A percentile compares a stretch with the other conserved stretches of the same genome.
Evolutionary conservation across 2,888 invertebrate genomes (phyloP).

Genomic region (Oithona nana): DNA sequence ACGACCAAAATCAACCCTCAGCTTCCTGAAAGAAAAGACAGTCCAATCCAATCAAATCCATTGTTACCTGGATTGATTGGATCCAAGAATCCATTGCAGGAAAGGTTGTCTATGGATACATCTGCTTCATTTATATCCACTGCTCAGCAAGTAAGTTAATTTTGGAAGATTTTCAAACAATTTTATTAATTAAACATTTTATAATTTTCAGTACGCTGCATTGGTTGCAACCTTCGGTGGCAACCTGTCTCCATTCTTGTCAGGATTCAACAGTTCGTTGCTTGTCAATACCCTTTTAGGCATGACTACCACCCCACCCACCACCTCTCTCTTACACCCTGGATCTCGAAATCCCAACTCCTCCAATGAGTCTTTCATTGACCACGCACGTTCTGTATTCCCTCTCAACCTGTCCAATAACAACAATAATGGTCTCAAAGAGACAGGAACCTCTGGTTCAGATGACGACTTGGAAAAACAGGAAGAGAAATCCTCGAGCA

Average conservation of each 20-base stretch:
- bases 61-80: no score
- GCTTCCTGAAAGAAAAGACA: no score
- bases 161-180: not conserved
- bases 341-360: not conserved
- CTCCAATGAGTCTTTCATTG: slow-evolving; percentile 11
- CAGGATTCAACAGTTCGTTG: not conserved
- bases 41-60: no score
- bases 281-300: not conserved
- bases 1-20: no score
- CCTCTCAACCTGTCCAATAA: slow-evolving; percentile 23
- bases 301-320: no score
- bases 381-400: slow-evolving; percentile 25
- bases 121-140: no score
- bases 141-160: not conserved
- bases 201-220: slow-evolving; percentile 32
- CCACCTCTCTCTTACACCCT: no score
- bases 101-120: no score
- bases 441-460: slow-evolving; percentile 3
- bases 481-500: slow-evolving; percentile 47
- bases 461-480: not conserved
- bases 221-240: slow-evolving; percentile 32
- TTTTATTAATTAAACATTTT: not conserved
- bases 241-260: slow-evolving; percentile 4
- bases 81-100: no score
- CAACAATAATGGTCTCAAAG: slow-evolving; percentile 10